phyloP scores from a whole-genome alignment of 2,888 invertebrate genomes.

The Acleris sparsana region DNA sequence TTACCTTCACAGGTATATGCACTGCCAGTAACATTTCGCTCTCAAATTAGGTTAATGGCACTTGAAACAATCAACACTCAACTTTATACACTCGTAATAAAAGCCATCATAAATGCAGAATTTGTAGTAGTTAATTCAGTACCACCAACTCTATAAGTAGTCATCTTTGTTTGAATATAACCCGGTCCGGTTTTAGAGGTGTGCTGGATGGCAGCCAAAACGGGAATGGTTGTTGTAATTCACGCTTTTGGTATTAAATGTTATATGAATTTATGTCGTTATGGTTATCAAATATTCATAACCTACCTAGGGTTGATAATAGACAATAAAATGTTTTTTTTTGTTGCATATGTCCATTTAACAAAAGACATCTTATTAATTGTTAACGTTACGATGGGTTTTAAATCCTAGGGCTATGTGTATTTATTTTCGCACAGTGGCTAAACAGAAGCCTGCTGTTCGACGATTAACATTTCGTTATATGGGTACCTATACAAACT shows the following conservation, averaged over 20 bases:
- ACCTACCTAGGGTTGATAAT: not conserved
- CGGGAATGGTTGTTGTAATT: conserved; percentile 14
- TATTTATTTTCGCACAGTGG: no score
- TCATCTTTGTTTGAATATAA: no score
- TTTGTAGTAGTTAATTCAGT: not conserved
- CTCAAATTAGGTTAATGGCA: not conserved
- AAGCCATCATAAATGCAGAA: not conserved
- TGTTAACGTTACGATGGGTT: no score
- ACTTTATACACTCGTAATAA: not conserved
- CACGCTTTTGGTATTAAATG: conserved; percentile 33
- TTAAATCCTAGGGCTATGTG: no score
- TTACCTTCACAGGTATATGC: conserved; percentile 9
- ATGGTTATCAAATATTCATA: conserved; percentile 21
- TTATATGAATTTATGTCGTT: conserved; percentile 28
- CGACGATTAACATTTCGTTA: no score
- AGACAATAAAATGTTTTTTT: not conserved
- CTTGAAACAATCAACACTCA: not conserved
- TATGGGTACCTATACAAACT: no score
- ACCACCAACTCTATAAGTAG: no score
- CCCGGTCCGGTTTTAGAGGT: not conserved
- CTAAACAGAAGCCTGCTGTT: no score
- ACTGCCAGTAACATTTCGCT: not conserved
- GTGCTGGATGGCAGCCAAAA: conserved; percentile 27
- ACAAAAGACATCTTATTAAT: no score
- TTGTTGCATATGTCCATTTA: no score